phyloP scores from a whole-genome alignment of 2,113 vertebrate species.

The Lota lota region DNA sequence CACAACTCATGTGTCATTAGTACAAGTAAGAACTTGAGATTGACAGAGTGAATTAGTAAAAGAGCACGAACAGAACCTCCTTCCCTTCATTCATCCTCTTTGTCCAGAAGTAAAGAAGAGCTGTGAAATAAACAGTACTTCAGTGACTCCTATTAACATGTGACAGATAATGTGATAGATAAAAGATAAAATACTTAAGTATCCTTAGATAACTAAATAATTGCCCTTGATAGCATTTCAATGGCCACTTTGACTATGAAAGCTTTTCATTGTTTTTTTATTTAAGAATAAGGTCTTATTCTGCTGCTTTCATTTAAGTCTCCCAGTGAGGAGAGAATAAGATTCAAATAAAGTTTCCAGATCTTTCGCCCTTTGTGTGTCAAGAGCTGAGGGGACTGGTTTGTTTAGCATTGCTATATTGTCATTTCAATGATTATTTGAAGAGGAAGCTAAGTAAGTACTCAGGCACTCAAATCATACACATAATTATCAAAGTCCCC shows the following conservation, averaged over 20 bases:
- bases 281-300: constrained; percentile 62
- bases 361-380: constrained; percentile 43
- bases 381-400: constrained; percentile 46
- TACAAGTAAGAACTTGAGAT: background rate
- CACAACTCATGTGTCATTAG: too few species aligned
- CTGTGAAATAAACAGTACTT: constrained; percentile 72
- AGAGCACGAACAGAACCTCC: background rate
- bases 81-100: constrained; percentile 36
- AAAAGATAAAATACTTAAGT: constrained; percentile 71
- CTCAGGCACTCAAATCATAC: constrained; percentile 28
- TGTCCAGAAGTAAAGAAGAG: constrained; percentile 56
- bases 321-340: constrained; percentile 73
- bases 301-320: constrained; percentile 69
- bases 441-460: constrained; percentile 42
- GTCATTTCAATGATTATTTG: constrained; percentile 56
- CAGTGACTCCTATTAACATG: constrained; percentile 70
- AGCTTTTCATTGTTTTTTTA: constrained; percentile 78
- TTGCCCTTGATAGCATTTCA: constrained; percentile 76
- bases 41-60: background rate
- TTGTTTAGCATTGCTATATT: constrained; percentile 56
- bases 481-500: constrained; percentile 35
- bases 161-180: constrained; percentile 68
- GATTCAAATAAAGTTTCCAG: constrained; percentile 60
- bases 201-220: constrained; percentile 77
- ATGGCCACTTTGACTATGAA: constrained; percentile 76